These are phyloP conservation scores for Anarsia innoxiella DNA, from an alignment of 2,888 invertebrate species.

Conservation along the genomic window DNA sequence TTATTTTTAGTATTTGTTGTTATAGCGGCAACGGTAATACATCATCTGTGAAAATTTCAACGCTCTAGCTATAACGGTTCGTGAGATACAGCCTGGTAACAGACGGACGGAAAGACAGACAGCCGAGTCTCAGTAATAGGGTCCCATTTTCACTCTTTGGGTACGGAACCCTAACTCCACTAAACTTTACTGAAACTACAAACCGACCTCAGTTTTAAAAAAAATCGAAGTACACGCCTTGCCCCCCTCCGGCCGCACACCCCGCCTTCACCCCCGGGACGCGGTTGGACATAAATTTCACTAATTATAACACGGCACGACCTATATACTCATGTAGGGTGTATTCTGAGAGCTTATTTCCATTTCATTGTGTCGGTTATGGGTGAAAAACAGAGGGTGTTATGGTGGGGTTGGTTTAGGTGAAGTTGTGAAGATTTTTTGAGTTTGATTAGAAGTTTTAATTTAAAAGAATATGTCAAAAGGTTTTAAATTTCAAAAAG, in stretches of 20 bases:
- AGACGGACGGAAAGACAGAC: background rate
- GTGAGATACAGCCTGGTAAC: background rate
- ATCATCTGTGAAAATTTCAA: background rate
- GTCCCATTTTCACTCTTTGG: background rate
- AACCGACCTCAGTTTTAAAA: conserved; percentile 10
- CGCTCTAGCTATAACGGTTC: background rate
- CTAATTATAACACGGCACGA: conserved; percentile 39
- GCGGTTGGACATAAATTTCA: conserved; percentile 38
- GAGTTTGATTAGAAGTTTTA: too few relatives aligned
- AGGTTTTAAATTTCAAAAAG: too few relatives aligned
- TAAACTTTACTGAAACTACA: conserved; percentile 12
- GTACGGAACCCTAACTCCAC: background rate
- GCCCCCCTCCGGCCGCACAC: conserved; percentile 1
- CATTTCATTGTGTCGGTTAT: too few relatives aligned
- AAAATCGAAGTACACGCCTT: background rate
- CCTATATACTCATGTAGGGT: too few relatives aligned
- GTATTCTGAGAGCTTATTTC: too few relatives aligned
- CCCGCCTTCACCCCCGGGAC: conserved; percentile 19
- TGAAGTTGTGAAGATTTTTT: too few relatives aligned
- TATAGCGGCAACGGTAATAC: background rate
- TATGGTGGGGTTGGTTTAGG: too few relatives aligned
- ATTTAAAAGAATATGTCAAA: too few relatives aligned
- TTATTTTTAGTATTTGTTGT: background rate
- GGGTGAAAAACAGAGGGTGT: too few relatives aligned
- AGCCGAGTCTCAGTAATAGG: background rate